phyloP scores from a whole-genome alignment of 1,140 invertebrate genomes.

The Archegozetes longisetosus region DNA sequence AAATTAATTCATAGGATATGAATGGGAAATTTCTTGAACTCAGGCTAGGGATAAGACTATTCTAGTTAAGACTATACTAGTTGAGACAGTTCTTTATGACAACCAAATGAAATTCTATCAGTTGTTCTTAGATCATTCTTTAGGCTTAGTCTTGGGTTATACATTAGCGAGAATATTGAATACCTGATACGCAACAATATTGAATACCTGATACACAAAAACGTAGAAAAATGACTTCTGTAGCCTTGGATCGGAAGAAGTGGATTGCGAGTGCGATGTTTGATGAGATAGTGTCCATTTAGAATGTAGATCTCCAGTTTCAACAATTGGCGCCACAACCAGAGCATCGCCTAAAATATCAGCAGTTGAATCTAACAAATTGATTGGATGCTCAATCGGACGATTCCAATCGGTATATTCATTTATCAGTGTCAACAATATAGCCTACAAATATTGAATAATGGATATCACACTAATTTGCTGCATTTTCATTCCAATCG shows the following conservation, averaged over 20 bases:
- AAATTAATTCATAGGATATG: no score
- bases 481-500: no score
- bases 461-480: background rate
- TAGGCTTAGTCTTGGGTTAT: background rate
- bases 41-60: no score
- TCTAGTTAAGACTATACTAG: no score
- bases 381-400: conserved; percentile 77
- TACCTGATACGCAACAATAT: background rate
- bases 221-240: conserved; percentile 7
- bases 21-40: no score
- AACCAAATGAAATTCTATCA: background rate
- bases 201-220: conserved; percentile 3
- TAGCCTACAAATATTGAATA: conserved; percentile 74
- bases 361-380: conserved; percentile 73
- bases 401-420: conserved; percentile 95
- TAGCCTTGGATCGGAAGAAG: conserved; percentile 21
- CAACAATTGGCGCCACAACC: conserved; percentile 75
- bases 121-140: background rate
- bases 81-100: conserved; percentile 34
- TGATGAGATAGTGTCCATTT: conserved; percentile 12
- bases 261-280: conserved; percentile 22
- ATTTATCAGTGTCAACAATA: conserved; percentile 90
- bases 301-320: conserved; percentile 80
- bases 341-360: conserved; percentile 85
- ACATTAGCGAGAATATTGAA: background rate